Conservation (phyloP, 2,888 invertebrate genomes). For the Drosophila flavopinicola region DNA sequence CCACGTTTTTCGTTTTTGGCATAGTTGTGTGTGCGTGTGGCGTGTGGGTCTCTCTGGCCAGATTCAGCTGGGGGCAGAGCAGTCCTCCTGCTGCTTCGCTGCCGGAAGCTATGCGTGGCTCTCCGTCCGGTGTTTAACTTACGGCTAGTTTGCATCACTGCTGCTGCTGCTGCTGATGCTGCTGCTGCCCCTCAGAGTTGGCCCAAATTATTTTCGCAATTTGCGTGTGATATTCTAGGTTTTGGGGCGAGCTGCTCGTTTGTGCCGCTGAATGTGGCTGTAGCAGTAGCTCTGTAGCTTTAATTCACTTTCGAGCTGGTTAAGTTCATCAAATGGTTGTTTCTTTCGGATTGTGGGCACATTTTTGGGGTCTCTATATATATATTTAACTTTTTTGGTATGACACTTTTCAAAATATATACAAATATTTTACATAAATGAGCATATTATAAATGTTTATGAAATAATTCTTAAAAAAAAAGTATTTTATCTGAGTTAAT, state of each 20-base stretch:
- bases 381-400: too few species aligned
- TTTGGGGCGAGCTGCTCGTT: conserved; percentile 45
- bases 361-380: too few species aligned
- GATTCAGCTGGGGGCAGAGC: conserved; percentile 1
- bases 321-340: conserved; percentile 17
- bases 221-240: conserved; percentile 78
- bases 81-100: neutral
- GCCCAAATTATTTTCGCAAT: conserved; percentile 65
- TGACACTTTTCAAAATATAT: too few species aligned
- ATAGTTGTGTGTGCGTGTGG: conserved; percentile 73
- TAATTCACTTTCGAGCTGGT: conserved; percentile 28
- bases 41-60: conserved; percentile 43
- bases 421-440: too few species aligned
- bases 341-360: neutral
- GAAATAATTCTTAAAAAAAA: too few species aligned
- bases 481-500: too few species aligned
- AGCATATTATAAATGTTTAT: too few species aligned
- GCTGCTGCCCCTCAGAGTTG: conserved; percentile 39
- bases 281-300: conserved; percentile 23
- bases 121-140: conserved; percentile 39
- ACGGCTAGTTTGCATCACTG: conserved; percentile 56
- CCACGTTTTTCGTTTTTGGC: conserved; percentile 79
- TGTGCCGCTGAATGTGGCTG: conserved; percentile 31
- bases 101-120: conserved; percentile 34
- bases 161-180: conserved; percentile 6